Evolutionary conservation across 2,888 invertebrate genomes (phyloP).

Genomic region (Nemurella pictetii): DNA sequence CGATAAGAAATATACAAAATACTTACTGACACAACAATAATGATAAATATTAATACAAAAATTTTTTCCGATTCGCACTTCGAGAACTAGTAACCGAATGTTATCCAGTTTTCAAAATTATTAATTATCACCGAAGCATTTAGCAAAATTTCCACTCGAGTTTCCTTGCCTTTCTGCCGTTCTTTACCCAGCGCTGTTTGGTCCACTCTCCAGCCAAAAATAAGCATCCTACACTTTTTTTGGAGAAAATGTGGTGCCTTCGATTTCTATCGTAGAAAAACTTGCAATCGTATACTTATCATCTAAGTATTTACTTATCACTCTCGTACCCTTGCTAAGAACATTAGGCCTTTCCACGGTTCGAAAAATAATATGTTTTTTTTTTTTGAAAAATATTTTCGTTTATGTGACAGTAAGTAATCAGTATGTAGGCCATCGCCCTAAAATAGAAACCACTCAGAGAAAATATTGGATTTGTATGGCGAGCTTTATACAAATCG

Average conservation of each 20-base stretch:
- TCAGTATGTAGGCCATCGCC: background rate
- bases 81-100: too few relatives aligned
- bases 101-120: too few relatives aligned
- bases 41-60: background rate
- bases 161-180: too few relatives aligned
- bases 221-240: constrained; percentile 23
- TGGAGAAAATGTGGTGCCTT: constrained; percentile 6
- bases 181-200: too few relatives aligned
- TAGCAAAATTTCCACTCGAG: background rate
- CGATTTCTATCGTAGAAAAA: background rate
- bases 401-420: background rate
- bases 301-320: background rate
- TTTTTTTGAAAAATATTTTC: background rate
- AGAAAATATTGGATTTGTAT: background rate
- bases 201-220: constrained; percentile 30
- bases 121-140: too few relatives aligned
- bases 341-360: background rate
- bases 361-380: background rate
- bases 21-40: background rate
- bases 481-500: background rate
- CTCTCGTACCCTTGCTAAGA: background rate
- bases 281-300: background rate
- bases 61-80: background rate
- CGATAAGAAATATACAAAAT: background rate
- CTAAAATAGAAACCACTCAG: background rate